These are phyloP conservation scores for Gymnarchus niloticus DNA, from an alignment of 2,113 vertebrate genomes.

Conservation along the genomic window DNA sequence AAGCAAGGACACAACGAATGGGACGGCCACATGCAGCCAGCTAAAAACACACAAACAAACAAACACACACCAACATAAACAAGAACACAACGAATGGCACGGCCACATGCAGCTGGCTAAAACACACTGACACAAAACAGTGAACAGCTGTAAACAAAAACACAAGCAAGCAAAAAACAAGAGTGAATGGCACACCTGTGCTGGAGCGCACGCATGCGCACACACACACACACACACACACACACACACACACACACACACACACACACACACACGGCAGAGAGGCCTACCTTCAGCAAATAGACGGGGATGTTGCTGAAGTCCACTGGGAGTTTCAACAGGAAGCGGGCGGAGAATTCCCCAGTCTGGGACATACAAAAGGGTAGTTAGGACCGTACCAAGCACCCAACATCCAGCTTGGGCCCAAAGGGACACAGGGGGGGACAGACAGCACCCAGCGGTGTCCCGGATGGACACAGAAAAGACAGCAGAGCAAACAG, in stretches of 20 bases:
- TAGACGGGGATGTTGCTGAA: constrained; percentile 97
- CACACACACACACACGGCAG: background rate
- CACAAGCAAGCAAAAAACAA: constrained; percentile 20
- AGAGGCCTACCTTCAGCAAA: constrained; percentile 84
- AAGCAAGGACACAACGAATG: too few relatives aligned
- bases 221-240: constrained; percentile 21
- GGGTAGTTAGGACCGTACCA: constrained; percentile 18
- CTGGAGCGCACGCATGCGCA: constrained; percentile 5
- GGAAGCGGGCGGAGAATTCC: constrained; percentile 95
- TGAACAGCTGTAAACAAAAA: constrained; percentile 23
- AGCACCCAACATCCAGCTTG: too few relatives aligned
- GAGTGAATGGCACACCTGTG: too few relatives aligned
- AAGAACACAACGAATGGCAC: constrained; percentile 14
- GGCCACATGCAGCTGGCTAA: too few relatives aligned
- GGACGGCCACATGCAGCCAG: constrained; percentile 9
- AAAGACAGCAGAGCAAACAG: background rate
- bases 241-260: background rate
- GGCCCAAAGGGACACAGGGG: background rate
- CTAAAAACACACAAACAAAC: constrained; percentile 10
- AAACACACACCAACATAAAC: background rate
- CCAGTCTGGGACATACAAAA: constrained; percentile 71
- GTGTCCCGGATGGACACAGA: background rate
- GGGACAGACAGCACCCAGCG: background rate
- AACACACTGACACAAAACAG: constrained; percentile 24
- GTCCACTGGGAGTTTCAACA: constrained; percentile 93